Conservation (phyloP, 92 coral and sea anemone genomes). For the Epizoanthus stellaris region DNA sequence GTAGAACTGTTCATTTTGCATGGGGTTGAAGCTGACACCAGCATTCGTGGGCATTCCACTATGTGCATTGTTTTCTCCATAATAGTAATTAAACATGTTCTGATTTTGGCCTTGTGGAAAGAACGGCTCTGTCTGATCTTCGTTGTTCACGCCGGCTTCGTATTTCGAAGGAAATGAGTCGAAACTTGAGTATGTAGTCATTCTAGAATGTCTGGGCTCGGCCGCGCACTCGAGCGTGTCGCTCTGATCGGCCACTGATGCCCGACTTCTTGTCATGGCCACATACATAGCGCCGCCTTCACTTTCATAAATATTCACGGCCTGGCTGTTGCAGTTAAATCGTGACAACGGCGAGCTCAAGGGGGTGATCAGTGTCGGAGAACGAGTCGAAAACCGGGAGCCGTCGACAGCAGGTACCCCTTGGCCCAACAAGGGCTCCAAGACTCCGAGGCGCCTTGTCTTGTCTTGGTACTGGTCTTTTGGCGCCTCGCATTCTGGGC, state of each 20-base stretch:
- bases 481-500: conserved; percentile 1
- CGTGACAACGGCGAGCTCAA: conserved; percentile 27
- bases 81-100: conserved; percentile 69
- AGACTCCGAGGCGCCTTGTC: conserved; percentile 44
- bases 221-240: conserved; percentile 42
- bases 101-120: conserved; percentile 39
- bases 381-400: background rate
- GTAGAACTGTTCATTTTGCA: conserved; percentile 74
- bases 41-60: conserved; percentile 72
- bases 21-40: conserved; percentile 71
- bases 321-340: conserved; percentile 6
- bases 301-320: conserved; percentile 42
- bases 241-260: conserved; percentile 23
- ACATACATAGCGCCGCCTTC: conserved; percentile 32
- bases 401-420: conserved; percentile 2
- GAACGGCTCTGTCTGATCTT: conserved; percentile 15
- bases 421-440: conserved; percentile 8
- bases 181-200: conserved; percentile 38
- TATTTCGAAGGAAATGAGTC: conserved; percentile 39
- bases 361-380: conserved; percentile 17
- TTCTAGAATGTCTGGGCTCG: conserved; percentile 42
- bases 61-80: conserved; percentile 64
- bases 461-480: background rate
- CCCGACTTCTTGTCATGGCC: conserved; percentile 8
- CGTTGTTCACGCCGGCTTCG: conserved; percentile 42